These are phyloP conservation scores for Araneus ventricosus DNA, from an alignment of 1,140 invertebrate genomes.

Conservation along the genomic window DNA sequence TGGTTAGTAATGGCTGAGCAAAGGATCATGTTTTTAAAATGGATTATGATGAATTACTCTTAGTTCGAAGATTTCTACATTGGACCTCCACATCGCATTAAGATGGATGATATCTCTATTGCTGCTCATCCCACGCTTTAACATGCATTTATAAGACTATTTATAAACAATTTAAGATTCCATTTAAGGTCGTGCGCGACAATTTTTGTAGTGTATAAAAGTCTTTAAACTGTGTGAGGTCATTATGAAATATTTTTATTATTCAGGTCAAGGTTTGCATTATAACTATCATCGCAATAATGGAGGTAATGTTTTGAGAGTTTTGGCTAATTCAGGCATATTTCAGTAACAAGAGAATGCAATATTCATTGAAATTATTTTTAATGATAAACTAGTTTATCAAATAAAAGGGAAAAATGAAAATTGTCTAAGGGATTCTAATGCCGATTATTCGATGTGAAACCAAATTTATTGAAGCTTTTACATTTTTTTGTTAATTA, in stretches of 20 bases:
- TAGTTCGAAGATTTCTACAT: neutral
- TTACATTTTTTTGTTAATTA: too few species aligned
- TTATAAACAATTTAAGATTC: neutral
- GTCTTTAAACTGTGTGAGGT: neutral
- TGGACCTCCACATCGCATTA: neutral
- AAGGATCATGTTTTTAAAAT: neutral
- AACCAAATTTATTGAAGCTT: too few species aligned
- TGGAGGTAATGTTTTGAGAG: neutral
- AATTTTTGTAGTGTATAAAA: neutral
- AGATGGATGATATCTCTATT: slow-evolving; percentile 26
- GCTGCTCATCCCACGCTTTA: neutral
- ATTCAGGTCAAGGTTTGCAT: neutral
- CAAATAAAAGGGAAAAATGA: too few species aligned
- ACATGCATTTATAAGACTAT: neutral
- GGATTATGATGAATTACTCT: slow-evolving; percentile 9
- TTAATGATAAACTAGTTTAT: too few species aligned
- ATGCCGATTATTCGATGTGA: too few species aligned
- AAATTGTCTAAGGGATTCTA: too few species aligned
- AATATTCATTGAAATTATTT: neutral
- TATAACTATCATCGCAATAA: neutral
- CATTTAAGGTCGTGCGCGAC: neutral
- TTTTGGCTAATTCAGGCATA: neutral
- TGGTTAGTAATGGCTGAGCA: neutral
- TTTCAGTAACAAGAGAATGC: neutral
- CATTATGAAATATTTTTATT: neutral